Percentiles rank a stretch among this genome's conserved stretches.
Conservation (phyloP, 1,140 invertebrate genomes). For the Brachionus plicatilis region DNA sequence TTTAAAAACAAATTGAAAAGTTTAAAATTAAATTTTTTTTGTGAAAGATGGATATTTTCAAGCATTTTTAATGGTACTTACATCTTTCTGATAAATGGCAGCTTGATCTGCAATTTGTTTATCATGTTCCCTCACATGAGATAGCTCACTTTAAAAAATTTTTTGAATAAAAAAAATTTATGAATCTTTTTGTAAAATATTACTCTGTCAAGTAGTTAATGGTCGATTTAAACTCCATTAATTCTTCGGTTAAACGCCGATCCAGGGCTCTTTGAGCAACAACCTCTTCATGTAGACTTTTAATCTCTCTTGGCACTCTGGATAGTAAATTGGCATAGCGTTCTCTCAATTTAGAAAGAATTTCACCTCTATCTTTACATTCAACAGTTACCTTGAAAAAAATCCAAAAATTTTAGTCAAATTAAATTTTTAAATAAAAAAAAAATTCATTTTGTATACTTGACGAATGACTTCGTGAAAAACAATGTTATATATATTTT, state of each 20-base stretch:
- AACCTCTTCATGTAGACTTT: constrained; percentile 55
- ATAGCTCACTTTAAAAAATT: constrained; percentile 49
- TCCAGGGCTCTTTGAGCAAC: constrained; percentile 55
- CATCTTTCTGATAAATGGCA: constrained; percentile 52
- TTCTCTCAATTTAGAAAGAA: constrained; percentile 49
- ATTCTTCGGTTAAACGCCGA: constrained; percentile 53
- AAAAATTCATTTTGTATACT: constrained; percentile 42
- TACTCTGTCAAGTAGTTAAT: constrained; percentile 52
- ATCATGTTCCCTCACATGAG: constrained; percentile 55
- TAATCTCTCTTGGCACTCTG: constrained; percentile 52
- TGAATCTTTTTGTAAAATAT: background rate
- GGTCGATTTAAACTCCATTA: constrained; percentile 54
- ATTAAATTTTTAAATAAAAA: background rate
- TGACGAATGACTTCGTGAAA: constrained; percentile 56
- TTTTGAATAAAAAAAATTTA: background rate
- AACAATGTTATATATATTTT: constrained; percentile 55
- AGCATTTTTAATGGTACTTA: constrained; percentile 43
- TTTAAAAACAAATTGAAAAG: no score
- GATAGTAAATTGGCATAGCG: constrained; percentile 51
- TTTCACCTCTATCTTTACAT: constrained; percentile 54
- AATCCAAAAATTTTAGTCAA: background rate
- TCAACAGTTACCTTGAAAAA: constrained; percentile 49
- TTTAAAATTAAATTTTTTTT: no score
- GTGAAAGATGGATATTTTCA: no score
- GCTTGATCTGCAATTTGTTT: constrained; percentile 51